Evolutionary conservation across 2,797 vertebrate species (phyloP).

Genomic region (Chromis chromis): DNA sequence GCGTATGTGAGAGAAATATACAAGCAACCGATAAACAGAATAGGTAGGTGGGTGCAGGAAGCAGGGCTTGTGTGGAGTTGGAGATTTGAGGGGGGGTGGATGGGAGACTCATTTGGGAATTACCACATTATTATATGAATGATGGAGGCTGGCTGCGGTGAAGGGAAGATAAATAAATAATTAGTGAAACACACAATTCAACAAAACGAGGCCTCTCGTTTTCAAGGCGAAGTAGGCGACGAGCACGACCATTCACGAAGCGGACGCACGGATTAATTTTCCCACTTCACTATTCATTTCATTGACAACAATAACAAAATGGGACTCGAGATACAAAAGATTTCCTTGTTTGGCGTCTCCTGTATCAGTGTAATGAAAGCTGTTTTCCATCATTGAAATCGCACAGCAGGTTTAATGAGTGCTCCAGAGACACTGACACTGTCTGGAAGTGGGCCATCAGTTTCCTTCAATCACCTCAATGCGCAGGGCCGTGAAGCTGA

Average conservation of each 20-base stretch:
- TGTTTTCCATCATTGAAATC: slow-evolving; percentile 66
- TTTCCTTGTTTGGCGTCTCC: slow-evolving; percentile 63
- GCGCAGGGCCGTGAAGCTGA: slow-evolving; percentile 65
- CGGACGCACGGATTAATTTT: slow-evolving; percentile 36
- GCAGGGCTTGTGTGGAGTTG: slow-evolving; percentile 18
- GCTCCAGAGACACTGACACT: slow-evolving; percentile 73
- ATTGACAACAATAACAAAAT: slow-evolving; percentile 55
- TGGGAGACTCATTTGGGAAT: slow-evolving; percentile 77
- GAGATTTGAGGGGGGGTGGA: slow-evolving; percentile 46
- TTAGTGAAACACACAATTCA: slow-evolving; percentile 61
- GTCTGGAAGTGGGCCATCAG: slow-evolving; percentile 78
- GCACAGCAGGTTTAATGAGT: slow-evolving; percentile 59
- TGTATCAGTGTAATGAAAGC: slow-evolving; percentile 70
- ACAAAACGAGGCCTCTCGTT: slow-evolving; percentile 47
- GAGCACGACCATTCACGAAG: slow-evolving; percentile 15
- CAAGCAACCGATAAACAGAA: slow-evolving; percentile 43
- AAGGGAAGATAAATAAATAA: slow-evolving; percentile 80
- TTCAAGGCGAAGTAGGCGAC: slow-evolving; percentile 19
- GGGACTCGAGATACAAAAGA: slow-evolving; percentile 54
- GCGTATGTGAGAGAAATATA: slow-evolving; percentile 33
- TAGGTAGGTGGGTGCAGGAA: slow-evolving; percentile 13
- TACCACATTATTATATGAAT: slow-evolving; percentile 75
- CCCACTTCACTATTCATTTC: slow-evolving; percentile 41
- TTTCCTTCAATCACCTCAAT: slow-evolving; percentile 78
- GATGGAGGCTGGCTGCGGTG: slow-evolving; percentile 57